phyloP scores from a whole-genome alignment of 2,113 vertebrate species.

The Pao palembangensis region DNA sequence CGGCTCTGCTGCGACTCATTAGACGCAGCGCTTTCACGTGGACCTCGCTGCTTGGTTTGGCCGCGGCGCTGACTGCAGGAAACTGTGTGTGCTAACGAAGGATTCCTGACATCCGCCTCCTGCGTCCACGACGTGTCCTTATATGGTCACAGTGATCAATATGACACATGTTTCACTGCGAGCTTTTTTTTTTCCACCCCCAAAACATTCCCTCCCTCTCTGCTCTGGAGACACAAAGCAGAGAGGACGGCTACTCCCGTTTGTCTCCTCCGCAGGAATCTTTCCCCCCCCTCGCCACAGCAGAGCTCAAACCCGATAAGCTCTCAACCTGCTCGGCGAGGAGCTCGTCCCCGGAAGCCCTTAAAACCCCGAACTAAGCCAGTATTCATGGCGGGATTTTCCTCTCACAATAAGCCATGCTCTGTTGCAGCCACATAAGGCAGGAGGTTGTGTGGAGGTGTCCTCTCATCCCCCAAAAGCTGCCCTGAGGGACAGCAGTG shows the following conservation, averaged over 20 bases:
- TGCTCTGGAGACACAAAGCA: slow-evolving; percentile 56
- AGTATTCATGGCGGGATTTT: slow-evolving; percentile 53
- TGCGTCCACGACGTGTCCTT: slow-evolving; percentile 56
- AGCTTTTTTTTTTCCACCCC: slow-evolving; percentile 29
- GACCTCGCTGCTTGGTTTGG: slow-evolving; percentile 3
- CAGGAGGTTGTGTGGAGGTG: slow-evolving; percentile 50
- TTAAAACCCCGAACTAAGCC: slow-evolving; percentile 50
- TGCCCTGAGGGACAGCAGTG: slow-evolving; percentile 34
- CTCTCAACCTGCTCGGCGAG: slow-evolving; percentile 45
- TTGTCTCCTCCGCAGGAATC: slow-evolving; percentile 13
- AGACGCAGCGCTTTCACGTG: slow-evolving; percentile 1
- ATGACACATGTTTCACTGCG: slow-evolving; percentile 59
- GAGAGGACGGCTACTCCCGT: slow-evolving; percentile 25
- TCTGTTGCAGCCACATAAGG: slow-evolving; percentile 19
- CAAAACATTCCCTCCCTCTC: slow-evolving; percentile 58
- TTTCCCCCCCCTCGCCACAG: slow-evolving; percentile 10
- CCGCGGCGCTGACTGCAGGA: background rate
- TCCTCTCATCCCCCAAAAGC: slow-evolving; percentile 44
- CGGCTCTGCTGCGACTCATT: slow-evolving; percentile 22
- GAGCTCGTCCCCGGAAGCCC: slow-evolving; percentile 34
- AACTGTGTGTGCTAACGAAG: slow-evolving; percentile 1
- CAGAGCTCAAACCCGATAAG: slow-evolving; percentile 11
- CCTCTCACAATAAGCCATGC: slow-evolving; percentile 50
- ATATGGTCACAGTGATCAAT: slow-evolving; percentile 71
- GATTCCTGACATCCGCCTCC: slow-evolving; percentile 53